These are phyloP conservation scores for Corvus hawaiiensis DNA, from an alignment of 2,113 vertebrate species.

Conservation along the genomic window DNA sequence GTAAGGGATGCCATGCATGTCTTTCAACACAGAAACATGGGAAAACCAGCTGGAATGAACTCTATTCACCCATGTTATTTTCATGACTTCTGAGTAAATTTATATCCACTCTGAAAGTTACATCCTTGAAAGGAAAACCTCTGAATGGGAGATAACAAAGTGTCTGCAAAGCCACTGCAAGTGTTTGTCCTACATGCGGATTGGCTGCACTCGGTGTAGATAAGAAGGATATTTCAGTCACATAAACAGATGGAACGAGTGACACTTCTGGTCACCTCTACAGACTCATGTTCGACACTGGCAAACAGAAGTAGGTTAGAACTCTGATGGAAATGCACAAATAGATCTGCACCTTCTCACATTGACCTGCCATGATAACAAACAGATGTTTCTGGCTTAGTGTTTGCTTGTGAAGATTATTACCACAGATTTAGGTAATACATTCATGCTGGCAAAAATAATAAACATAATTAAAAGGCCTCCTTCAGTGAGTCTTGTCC, in stretches of 20 bases:
- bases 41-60: neutral
- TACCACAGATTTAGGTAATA: neutral
- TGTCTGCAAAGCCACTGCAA: neutral
- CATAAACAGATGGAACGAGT: neutral
- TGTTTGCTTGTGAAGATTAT: neutral
- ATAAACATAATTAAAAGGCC: neutral
- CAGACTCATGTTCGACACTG: neutral
- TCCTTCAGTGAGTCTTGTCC: neutral
- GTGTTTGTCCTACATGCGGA: neutral
- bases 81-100: neutral
- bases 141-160: neutral
- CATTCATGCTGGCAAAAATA: neutral
- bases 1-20: too few relatives aligned
- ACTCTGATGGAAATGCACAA: neutral
- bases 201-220: fast-evolving
- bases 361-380: neutral
- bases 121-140: neutral
- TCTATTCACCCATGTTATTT: neutral
- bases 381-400: neutral
- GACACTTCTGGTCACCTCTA: neutral
- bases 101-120: neutral
- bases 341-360: neutral
- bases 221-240: neutral
- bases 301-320: neutral
- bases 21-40: neutral